Conservation (phyloP, 2,888 invertebrate genomes). For the Drosophila formosana region DNA sequence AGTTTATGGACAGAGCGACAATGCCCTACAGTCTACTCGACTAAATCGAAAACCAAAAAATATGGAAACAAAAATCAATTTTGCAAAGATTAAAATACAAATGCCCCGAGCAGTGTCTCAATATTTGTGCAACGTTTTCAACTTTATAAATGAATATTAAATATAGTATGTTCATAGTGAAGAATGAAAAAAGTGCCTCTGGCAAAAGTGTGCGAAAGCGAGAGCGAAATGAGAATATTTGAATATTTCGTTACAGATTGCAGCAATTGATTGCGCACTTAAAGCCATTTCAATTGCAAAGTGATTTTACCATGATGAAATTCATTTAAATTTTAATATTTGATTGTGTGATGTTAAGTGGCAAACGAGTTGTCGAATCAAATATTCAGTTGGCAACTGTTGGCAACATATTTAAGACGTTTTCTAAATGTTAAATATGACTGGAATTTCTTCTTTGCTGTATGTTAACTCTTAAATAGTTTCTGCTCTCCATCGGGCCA, state of each 20-base stretch:
- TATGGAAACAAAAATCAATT: background rate
- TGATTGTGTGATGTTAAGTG: too few relatives aligned
- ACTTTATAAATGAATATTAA: background rate
- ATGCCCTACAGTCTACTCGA: too few relatives aligned
- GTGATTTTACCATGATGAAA: too few relatives aligned
- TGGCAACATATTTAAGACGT: too few relatives aligned
- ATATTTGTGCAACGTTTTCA: background rate
- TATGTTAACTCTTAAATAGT: background rate
- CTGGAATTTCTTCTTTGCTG: too few relatives aligned
- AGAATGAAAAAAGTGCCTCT: background rate
- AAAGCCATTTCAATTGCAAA: background rate
- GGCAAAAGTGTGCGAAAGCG: conserved; percentile 10
- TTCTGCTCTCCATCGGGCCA: too few relatives aligned
- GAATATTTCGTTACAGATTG: background rate
- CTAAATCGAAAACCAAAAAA: too few relatives aligned
- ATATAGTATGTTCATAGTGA: background rate
- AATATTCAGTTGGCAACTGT: too few relatives aligned
- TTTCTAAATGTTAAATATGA: too few relatives aligned
- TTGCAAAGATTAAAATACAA: background rate
- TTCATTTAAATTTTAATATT: too few relatives aligned
- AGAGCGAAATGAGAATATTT: conserved; percentile 19
- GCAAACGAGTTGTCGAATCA: too few relatives aligned
- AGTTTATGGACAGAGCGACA: too few relatives aligned
- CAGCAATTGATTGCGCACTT: background rate
- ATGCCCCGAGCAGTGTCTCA: background rate